phyloP scores from a whole-genome alignment of 2,113 vertebrate genomes.

The Coracopsis vasa region DNA sequence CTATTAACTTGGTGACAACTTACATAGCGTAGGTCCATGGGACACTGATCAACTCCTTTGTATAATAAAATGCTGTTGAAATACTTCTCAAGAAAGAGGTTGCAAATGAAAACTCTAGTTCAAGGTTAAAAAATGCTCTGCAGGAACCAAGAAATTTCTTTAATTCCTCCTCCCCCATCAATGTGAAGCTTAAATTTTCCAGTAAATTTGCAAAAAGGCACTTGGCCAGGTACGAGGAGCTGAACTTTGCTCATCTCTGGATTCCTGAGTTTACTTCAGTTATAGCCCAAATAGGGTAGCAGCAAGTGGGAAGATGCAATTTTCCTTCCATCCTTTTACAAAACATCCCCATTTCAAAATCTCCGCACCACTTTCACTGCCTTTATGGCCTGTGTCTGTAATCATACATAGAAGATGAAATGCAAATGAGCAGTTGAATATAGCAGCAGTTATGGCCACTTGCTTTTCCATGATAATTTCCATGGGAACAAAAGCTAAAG shows the following conservation, averaged over 20 bases:
- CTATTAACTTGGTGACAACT: background rate
- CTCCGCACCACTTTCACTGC: background rate
- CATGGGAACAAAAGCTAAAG: conserved; percentile 7
- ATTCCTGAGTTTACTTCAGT: background rate
- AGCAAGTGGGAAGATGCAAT: background rate
- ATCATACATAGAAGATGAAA: background rate
- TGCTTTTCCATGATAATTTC: background rate
- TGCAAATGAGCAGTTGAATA: background rate
- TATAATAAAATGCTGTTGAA: background rate
- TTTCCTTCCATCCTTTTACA: background rate
- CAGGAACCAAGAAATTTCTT: background rate
- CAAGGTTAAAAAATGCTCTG: background rate
- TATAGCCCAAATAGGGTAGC: accelerated
- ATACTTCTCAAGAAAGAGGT: background rate
- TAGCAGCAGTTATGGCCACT: background rate
- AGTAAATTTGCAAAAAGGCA: background rate
- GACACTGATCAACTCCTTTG: background rate
- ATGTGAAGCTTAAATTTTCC: background rate
- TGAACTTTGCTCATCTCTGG: background rate
- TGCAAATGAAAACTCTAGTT: background rate
- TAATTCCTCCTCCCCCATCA: background rate
- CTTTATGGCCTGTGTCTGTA: background rate
- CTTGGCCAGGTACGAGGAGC: background rate
- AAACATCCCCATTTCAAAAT: background rate
- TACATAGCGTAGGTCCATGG: background rate